Evolutionary conservation across 2,113 vertebrate species (phyloP), one percentile per base, ranked within the genome.

Genomic region (Coptodon bakossiorum): DNA sequence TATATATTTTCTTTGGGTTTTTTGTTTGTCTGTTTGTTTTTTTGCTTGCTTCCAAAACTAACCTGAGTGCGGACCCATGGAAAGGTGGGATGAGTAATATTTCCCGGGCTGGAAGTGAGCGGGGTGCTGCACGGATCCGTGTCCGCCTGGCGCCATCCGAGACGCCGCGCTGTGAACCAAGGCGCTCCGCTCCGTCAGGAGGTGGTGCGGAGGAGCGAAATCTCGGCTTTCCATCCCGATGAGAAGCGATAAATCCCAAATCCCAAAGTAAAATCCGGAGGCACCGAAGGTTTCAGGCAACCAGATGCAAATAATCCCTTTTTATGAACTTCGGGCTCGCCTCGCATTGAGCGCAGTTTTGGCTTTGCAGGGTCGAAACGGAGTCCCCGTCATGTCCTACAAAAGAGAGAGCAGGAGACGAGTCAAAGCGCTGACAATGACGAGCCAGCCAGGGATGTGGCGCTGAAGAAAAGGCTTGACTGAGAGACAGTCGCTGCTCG

Each of bases 41-140:
- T 34, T 71, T 82, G 19, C 22, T 63, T 24, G 61, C 57, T 5
- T 88, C 83, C 31, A 53, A 22, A 36, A 96, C 97, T 95, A 95
- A 99, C 98, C 98, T 98, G 98, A 96, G 95, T 98, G 98, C 91
- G 98, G 96, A 94, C 97, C 97, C 98, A 98, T 97, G 96, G 98
- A 97, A 95, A 99, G 97, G 94, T 98, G 97, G 19, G 98, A 96
- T 7, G 98, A 96, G 93, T 98, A 99, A 95, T 97, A 99, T 94
- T 99, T 98, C 89, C 97, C 97, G 7, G 98, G 97, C 93, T 97
- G 98, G 95, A 98, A 98, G 94, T 97, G 97, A 73, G 97, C 97
- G 76, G 97, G 96, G 93, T 97, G 97, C 94, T 98, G 98, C 90
- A 97, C 97, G 81, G 97, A 93, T 66, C 97, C 95, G 95, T 97